Base-by-base conservation (phyloP, 30 jellyfish, hydroid and myxozoan species). In the Cassiopea andromeda region DNA sequence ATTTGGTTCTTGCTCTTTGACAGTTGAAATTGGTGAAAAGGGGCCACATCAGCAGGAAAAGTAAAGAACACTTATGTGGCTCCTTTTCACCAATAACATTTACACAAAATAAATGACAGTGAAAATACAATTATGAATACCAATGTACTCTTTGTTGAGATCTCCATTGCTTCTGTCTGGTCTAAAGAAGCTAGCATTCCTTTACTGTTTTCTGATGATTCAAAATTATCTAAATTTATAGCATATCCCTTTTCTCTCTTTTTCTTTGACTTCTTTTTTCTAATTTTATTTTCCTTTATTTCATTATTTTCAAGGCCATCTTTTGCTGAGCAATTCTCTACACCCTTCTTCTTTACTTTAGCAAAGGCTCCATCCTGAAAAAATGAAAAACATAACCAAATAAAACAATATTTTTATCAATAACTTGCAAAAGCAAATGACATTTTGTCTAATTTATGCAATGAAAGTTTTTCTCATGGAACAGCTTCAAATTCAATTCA, bases 331-430 rank as follows among this genome's bases (percentile, higher is more conserved):
- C 1, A 7, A 47, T 44, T 58, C 1, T 50, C n/a, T 38, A 49
- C 4, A 38, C 49, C 86, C 46, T 77, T 16, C 49, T 77, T 77
- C 58, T 44, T 77, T 47, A 50, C 12, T 77, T 77, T 77, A 14
- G 17, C 86, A 47, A 44, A 43, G n/a, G 72, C 14, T 13, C 66
- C 89, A 5, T 81, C 80, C 89, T 68, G 58, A 27, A 19, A 0
- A 17, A 9, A 50, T 9, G 9, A 2, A 50, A 5, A 2, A 5
- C 64, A 50, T 50, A 50, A 9, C 9, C 64, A 50, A 50, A 9
- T 5, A 50, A 50, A 50, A 9, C 64, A 50, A 5, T 5, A 9
- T 50, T 50, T 5, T n/a, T n/a, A n/a, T n/a, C n/a, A n/a, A n/a
- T n/a, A n/a, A n/a, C n/a, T n/a, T n/a, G n/a, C n/a, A n/a, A n/a